Base-by-base conservation (phyloP, 2,113 vertebrate genomes). In the Pseudolaguvia tuberculata region DNA sequence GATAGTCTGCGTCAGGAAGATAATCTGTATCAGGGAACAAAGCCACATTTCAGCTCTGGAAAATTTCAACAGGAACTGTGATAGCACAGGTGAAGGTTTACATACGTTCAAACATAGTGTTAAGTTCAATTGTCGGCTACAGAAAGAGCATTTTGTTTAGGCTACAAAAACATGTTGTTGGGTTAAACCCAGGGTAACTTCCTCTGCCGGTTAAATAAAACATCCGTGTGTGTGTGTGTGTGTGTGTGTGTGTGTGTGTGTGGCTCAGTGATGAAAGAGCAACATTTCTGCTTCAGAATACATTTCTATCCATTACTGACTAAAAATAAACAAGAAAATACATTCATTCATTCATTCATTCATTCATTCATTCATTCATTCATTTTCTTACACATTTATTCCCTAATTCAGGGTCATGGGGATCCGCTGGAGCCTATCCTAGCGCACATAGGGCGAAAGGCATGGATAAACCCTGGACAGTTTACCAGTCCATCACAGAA, bases 11-110 rank as follows among this genome's bases (percentile, higher is more conserved):
- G 21, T 66, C 21, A 47, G 62, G 47, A 65, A 47, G 61, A 63
- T 15, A n/a, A 63, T 63, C 45, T 45, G 61, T 63, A 23, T 45
- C 20, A 45, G 62, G 2, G 17, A 66, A 66, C 42, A 65, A 65
- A 65, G 62, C 35, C 35, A 63, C 31, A 39, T 1, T 18, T 59
- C 29, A 20, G 18, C 59, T n/a, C 39, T n/a, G 10, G 39, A n/a
- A 23, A 14, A n/a, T 25, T 66, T 66, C 42, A 66, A 47, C 62
- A 66, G 62, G 42, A 66, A 25, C 39, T 18, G 47, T 17, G 9
- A 47, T 13, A 45, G 61, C 61, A 66, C 15, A 29, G 63, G 45
- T 29, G 47, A 20, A 17, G 63, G 12, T 27, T 11, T 4, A 20
- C 15, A 50, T n/a, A n/a, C n/a, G n/a, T n/a, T 50, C 63, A 50